Evolutionary conservation across 1,140 invertebrate species (phyloP), one percentile per base, ranked within the genome.

Genomic region (Psilanteris sp.): DNA sequence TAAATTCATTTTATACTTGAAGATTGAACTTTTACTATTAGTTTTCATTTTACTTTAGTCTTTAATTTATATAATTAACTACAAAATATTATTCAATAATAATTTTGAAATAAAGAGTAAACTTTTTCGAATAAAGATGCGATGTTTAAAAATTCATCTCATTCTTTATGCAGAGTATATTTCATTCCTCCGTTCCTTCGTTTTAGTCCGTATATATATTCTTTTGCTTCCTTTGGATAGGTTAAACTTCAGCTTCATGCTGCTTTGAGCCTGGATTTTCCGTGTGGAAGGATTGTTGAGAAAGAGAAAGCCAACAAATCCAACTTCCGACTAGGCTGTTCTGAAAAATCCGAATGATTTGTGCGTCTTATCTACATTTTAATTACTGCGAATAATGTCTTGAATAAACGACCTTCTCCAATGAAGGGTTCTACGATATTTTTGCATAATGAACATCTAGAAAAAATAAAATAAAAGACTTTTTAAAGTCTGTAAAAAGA

Each of bases 341-440:
- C 67, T 57, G 78, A 82, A 85, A 85, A 85, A 84, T 80, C 77
- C 59, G 62, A 73, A 83, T 85, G 85, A 87, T 87, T 87, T 87
- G 85, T 85, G 78, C 77, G 78, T 83, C 79, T 83, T 83, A 85
- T 87, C 85, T 87, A 80, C 85, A 87, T 87, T 84, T 87, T 87
- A 85, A 87, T 87, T 85, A 86, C 81, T 74, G 41, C 75, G 85
- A 85, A 85, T 87, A 85, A 87, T 87, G 81, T 80, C 72, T 48
- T 71, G 82, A 81, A 84, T 84, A 86, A 86, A 77, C 80, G 74
- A 32, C 68, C 61, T 71, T 57, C 39, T 54, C 36, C 32, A 66
- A 59, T 68, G 64, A 78, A 61, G 76, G 59, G 44, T 54, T 48
- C 29, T 9, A 20, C 43, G 16, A 44, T 22, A 18, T 37, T 44